phyloP scores from a whole-genome alignment of 2,888 invertebrate species.

The Netelia inedita region DNA sequence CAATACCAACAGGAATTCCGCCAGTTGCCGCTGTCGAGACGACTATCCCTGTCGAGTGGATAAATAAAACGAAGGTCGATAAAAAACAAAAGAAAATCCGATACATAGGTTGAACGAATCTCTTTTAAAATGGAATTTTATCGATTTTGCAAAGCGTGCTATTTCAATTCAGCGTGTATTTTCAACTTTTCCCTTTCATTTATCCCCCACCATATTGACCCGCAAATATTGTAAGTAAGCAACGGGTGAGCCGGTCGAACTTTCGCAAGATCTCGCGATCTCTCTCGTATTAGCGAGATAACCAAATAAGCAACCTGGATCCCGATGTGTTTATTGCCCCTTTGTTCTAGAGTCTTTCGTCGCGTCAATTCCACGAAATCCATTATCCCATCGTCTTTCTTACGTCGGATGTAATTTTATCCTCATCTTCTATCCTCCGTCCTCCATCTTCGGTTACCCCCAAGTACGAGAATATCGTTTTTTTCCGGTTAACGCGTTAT shows the following conservation, averaged over 20 bases:
- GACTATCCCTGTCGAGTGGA: constrained; percentile 78
- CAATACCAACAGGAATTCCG: constrained; percentile 93
- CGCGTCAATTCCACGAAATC: constrained; percentile 52
- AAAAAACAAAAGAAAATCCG: not conserved
- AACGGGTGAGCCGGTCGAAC: not conserved
- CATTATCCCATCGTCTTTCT: constrained; percentile 43
- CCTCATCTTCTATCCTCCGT: constrained; percentile 13
- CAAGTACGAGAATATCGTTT: not conserved
- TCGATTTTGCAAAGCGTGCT: not conserved
- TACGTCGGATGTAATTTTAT: constrained; percentile 14
- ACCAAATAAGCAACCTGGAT: no score
- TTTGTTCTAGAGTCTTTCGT: constrained; percentile 31
- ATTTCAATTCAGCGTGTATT: no score
- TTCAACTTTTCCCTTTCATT: no score
- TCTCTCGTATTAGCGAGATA: no score
- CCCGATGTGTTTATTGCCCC: constrained; percentile 37
- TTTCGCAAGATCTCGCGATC: not conserved
- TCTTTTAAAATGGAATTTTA: not conserved
- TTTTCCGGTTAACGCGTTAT: constrained; percentile 33
- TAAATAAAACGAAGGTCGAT: not conserved
- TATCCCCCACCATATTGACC: no score
- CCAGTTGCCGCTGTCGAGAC: constrained; percentile 80
- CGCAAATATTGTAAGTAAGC: no score
- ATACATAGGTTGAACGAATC: not conserved
- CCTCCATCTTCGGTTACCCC: not conserved